Conservation (phyloP, 2,797 vertebrate species). For the Cynopterus sphinx region DNA sequence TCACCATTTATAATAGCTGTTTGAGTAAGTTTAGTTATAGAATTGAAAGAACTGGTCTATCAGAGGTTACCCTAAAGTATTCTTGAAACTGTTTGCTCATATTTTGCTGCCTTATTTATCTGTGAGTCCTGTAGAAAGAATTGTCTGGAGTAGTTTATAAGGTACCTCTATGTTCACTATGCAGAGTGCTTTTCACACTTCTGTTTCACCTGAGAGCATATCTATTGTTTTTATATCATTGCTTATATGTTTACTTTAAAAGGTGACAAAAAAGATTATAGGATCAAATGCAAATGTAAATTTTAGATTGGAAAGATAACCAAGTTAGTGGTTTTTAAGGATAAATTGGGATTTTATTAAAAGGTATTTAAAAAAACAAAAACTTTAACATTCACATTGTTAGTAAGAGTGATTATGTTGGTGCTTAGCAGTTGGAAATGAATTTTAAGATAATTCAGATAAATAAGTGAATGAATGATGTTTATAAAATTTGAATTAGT, state of each 20-base stretch:
- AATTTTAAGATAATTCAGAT: background rate
- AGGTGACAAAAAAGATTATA: background rate
- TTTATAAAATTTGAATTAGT: background rate
- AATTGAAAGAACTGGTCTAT: background rate
- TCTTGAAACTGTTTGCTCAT: background rate
- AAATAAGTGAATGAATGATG: background rate
- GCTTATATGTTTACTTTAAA: slow-evolving; percentile 8
- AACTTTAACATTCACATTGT: background rate
- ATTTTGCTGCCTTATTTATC: background rate
- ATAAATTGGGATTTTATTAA: background rate
- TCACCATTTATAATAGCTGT: background rate
- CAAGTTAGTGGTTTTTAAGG: slow-evolving; percentile 1
- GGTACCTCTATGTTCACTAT: background rate
- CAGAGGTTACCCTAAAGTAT: slow-evolving; percentile 4
- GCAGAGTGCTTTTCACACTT: background rate
- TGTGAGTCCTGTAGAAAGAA: background rate
- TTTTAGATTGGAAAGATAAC: slow-evolving; percentile 17
- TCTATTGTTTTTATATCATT: background rate
- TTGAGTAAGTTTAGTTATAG: background rate
- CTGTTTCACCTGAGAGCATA: slow-evolving; percentile 19
- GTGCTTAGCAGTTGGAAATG: background rate
- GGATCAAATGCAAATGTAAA: background rate
- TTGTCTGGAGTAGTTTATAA: background rate
- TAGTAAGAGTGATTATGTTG: background rate
- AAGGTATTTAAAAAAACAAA: background rate